Conservation (phyloP, 2,888 invertebrate species). For the Dusona sp. region DNA sequence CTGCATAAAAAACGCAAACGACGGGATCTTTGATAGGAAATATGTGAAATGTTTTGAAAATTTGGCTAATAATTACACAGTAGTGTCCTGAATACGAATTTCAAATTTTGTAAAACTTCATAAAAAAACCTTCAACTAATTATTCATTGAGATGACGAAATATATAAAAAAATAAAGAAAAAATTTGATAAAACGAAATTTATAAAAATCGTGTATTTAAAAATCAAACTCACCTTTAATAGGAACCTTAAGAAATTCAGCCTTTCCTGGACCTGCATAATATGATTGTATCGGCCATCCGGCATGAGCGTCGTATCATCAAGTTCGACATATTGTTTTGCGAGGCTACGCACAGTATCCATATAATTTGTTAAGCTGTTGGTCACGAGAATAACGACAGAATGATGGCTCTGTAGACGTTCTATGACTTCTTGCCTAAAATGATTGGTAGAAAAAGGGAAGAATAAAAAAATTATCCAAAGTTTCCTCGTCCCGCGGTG, state of each 20-base stretch:
- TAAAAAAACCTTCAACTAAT: no score
- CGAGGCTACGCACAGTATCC: conserved; percentile 91
- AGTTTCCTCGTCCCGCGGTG: not conserved
- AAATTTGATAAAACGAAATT: not conserved
- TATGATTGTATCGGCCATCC: conserved; percentile 96
- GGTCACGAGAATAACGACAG: conserved; percentile 96
- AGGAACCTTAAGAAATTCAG: conserved; percentile 96
- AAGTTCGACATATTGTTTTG: conserved; percentile 90
- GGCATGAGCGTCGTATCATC: conserved; percentile 92
- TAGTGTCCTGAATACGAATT: no score
- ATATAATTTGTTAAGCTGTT: conserved; percentile 96
- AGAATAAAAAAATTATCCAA: not conserved
- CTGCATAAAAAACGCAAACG: no score
- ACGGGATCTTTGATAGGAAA: no score
- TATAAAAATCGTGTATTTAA: not conserved
- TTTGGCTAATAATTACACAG: no score
- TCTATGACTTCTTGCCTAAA: conserved; percentile 92
- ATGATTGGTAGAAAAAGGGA: conserved; percentile 65
- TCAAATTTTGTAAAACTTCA: no score
- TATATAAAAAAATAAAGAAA: no score
- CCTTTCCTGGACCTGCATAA: conserved; percentile 96
- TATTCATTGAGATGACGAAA: no score
- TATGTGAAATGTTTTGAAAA: no score
- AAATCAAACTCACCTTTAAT: conserved; percentile 87
- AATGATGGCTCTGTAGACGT: conserved; percentile 95